Conservation (phyloP, 2,888 invertebrate genomes). For the Melanchra persicariae region DNA sequence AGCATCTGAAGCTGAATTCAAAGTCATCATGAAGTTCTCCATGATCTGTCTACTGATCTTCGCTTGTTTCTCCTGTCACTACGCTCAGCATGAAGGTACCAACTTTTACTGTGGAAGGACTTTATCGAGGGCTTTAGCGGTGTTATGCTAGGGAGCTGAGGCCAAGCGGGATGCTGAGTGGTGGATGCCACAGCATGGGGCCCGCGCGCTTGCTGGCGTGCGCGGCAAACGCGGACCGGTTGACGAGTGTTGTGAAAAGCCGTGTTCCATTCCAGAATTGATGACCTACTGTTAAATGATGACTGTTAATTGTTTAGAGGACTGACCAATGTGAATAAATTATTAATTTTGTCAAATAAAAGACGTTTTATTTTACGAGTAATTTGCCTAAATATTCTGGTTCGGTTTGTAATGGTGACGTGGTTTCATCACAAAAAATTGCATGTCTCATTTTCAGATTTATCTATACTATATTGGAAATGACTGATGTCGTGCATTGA, state of each 20-base stretch:
- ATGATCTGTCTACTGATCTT: conserved; percentile 31
- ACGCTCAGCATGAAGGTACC: conserved; percentile 24
- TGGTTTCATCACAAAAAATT: no score
- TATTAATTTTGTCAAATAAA: not conserved
- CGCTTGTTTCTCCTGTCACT: conserved; percentile 33
- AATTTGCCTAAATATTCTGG: not conserved
- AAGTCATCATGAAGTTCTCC: conserved; percentile 43
- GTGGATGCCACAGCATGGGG: conserved; percentile 34
- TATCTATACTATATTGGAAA: no score
- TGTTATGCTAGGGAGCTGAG: conserved; percentile 45
- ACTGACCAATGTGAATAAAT: conserved; percentile 6
- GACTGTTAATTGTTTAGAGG: not conserved
- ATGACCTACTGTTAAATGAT: conserved; percentile 44
- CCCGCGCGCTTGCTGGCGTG: conserved; percentile 29
- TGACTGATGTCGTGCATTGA: no score
- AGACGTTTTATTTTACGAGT: no score
- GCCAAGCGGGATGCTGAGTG: conserved; percentile 51
- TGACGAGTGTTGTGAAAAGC: conserved; percentile 60
- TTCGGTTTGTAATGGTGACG: no score
- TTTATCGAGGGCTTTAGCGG: conserved; percentile 41
- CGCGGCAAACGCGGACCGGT: conserved; percentile 59
- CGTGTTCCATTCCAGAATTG: conserved; percentile 55
- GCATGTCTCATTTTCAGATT: no score
- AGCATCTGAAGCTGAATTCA: not conserved
- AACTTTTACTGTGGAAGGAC: conserved; percentile 51